Conservation (phyloP, 2,797 vertebrate genomes). For the Scarus forsteni region DNA sequence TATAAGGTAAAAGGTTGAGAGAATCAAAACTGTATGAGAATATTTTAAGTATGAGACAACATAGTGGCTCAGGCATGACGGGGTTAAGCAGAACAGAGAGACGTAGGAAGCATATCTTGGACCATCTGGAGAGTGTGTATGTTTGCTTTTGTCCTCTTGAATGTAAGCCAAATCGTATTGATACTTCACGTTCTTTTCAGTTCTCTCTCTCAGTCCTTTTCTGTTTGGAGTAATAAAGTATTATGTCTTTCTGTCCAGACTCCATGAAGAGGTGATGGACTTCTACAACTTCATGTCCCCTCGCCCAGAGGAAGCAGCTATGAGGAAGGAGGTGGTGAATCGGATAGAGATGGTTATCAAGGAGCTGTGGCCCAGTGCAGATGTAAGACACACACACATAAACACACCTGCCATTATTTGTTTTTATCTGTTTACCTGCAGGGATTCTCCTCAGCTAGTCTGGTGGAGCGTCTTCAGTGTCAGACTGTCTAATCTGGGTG, state of each 20-base stretch:
- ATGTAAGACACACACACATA: constrained; percentile 83
- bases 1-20: neutral
- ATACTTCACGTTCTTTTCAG: neutral
- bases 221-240: neutral
- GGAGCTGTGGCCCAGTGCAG: constrained; percentile 95
- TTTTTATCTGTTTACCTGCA: neutral
- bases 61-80: neutral
- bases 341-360: constrained; percentile 96
- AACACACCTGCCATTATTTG: neutral
- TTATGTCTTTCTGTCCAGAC: constrained; percentile 74
- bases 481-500: neutral
- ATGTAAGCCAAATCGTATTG: constrained; percentile 2
- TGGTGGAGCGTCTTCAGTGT: constrained; percentile 1
- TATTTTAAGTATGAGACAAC: neutral
- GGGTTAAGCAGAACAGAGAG: constrained; percentile 18
- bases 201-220: neutral
- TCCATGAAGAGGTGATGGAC: constrained; percentile 97
- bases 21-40: neutral
- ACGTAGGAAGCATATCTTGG: constrained; percentile 15
- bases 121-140: constrained; percentile 25
- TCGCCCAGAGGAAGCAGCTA: constrained; percentile 94
- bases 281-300: constrained; percentile 99
- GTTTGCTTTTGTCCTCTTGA: neutral
- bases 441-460: neutral
- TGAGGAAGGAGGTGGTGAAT: constrained; percentile 97